Evolutionary conservation across 1,140 invertebrate species (phyloP).

Genomic region (Dendroctonus valens): DNA sequence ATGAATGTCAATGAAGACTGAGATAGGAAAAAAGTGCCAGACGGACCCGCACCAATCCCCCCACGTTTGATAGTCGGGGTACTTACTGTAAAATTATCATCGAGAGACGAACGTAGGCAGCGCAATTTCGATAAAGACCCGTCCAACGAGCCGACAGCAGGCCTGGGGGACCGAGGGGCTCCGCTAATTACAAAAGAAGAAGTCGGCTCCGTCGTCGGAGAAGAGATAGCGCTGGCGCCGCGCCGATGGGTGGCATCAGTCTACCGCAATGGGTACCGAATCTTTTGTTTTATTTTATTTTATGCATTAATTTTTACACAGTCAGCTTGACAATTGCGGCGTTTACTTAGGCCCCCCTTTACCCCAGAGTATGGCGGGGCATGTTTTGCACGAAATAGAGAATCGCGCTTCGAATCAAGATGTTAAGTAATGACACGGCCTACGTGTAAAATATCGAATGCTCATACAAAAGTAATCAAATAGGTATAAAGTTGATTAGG

Average conservation of each 20-base stretch:
- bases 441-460: too few species aligned
- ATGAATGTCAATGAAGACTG: too few species aligned
- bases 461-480: too few species aligned
- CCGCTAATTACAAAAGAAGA: constrained; percentile 17
- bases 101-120: constrained; percentile 16
- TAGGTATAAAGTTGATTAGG: background rate
- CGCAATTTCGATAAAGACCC: constrained; percentile 22
- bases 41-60: background rate
- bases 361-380: too few species aligned
- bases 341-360: too few species aligned
- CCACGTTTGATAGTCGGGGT: constrained; percentile 4
- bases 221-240: constrained; percentile 23
- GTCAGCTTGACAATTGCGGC: too few species aligned
- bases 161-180: constrained; percentile 4
- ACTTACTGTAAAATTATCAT: constrained; percentile 19
- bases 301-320: too few species aligned
- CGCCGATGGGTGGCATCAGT: constrained; percentile 15
- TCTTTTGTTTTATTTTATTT: too few species aligned
- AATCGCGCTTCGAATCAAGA: too few species aligned
- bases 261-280: constrained; percentile 10
- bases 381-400: too few species aligned
- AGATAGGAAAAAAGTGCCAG: too few species aligned
- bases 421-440: background rate
- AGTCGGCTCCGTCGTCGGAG: constrained; percentile 13
- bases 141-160: background rate